Conservation (phyloP, 2,113 vertebrate genomes). For the Tetrao urogallus region DNA sequence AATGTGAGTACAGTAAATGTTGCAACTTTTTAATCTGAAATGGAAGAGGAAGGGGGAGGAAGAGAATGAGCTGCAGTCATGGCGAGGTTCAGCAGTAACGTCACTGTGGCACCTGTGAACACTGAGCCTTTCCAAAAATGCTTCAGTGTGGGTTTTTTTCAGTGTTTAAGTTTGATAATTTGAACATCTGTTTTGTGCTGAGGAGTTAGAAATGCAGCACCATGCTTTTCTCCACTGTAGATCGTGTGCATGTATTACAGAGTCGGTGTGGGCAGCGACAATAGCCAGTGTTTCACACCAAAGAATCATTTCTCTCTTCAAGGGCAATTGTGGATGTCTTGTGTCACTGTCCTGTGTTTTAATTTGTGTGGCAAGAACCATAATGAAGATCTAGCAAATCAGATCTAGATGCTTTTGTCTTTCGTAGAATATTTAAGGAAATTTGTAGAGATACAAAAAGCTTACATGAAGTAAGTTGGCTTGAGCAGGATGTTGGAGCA, state of each 20-base stretch:
- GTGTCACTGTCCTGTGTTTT: neutral
- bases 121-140: neutral
- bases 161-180: neutral
- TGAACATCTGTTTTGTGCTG: neutral
- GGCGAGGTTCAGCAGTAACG: neutral
- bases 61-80: neutral
- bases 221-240: neutral
- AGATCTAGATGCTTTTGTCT: conserved; percentile 47
- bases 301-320: neutral
- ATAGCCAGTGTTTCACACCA: neutral
- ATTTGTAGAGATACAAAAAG: neutral
- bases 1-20: neutral
- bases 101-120: neutral
- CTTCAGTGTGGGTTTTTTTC: neutral
- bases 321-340: neutral
- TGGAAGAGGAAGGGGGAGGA: neutral
- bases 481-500: neutral
- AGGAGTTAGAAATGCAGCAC: accelerated
- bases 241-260: accelerated
- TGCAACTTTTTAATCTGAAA: conserved; percentile 32
- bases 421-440: conserved; percentile 43
- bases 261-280: neutral
- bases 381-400: conserved; percentile 1
- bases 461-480: conserved; percentile 17
- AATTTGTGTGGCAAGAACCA: neutral